Conservation (phyloP, 2,888 invertebrate species). For the Julus scandinavius region DNA sequence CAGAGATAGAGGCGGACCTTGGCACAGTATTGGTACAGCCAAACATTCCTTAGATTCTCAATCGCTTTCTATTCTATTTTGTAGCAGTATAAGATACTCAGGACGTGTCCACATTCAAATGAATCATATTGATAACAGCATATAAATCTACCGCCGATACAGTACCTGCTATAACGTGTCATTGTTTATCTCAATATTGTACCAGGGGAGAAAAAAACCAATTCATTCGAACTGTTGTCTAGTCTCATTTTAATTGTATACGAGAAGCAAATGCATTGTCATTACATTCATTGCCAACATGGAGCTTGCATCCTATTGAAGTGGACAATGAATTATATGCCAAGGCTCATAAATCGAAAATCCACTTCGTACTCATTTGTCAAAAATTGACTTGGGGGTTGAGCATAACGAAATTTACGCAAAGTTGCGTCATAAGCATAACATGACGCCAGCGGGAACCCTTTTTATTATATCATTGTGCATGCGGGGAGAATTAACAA, state of each 20-base stretch:
- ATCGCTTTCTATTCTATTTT: background rate
- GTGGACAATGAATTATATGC: background rate
- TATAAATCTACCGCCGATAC: no score
- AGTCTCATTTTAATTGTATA: background rate
- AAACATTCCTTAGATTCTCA: background rate
- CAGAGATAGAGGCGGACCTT: background rate
- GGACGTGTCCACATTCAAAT: no score
- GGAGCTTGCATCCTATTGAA: background rate
- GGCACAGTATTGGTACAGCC: background rate
- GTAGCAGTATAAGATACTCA: no score
- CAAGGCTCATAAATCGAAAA: constrained; percentile 1
- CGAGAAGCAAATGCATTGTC: background rate
- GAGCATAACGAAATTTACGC: background rate
- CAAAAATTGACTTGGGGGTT: background rate
- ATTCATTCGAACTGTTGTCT: background rate
- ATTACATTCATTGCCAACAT: background rate
- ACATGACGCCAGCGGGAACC: background rate
- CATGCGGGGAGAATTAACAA: background rate
- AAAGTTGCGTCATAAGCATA: background rate
- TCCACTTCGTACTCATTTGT: background rate
- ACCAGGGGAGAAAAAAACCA: background rate
- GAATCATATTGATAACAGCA: no score
- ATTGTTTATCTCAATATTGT: background rate
- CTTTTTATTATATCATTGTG: background rate
- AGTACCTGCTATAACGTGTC: no score